Evolutionary conservation across 2,797 vertebrate genomes (phyloP), one percentile per base, ranked within the genome.

Genomic region (Nannoperca obscura): DNA sequence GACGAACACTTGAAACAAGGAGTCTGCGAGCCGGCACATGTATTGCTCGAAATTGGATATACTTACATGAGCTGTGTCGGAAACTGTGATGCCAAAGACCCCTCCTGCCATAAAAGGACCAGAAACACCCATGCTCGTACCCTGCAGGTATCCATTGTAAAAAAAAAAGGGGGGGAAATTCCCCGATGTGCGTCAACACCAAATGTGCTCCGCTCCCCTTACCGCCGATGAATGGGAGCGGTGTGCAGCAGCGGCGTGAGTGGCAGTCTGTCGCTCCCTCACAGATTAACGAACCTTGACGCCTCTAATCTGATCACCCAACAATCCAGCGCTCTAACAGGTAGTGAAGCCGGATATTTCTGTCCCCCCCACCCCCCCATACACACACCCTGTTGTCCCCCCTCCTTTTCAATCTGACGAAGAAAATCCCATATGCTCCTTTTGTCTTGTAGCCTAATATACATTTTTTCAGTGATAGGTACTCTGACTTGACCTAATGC

Each of bases 1-100:
- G 67, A 65, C 58, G 36, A 60, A 44, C 77, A 55, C 71, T 61
- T 79, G 15, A 50, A 58, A 57, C 42, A 47, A 71, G 42, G 57
- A 57, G 52, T 17, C 38, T 38, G 50, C 49, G 55, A 32, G 69
- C 12, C 12, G 24, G 7, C 49, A 32, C 69, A 63, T 52, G 15
- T 10, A 19, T 27, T 49, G 71, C 27, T 61, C 14, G 12, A 53
- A 63, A 83, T 34, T 15, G 22, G 49, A 27, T 64, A 11, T 93
- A 99, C 98, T 98, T 95, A 99, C 98, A 96, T 96, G 92, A 95
- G 93, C 83, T 96, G 93, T 8, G 96, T 95, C 19, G 98, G 98
- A 80, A 99, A 99, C 81, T 97, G 96, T 87, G 96, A 96, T 36
- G 96, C 95, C 77, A 95, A 92, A 86, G 89, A 92, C 32, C 84